Conservation (phyloP, 2,888 invertebrate genomes). For the Alloplasta piceator region DNA sequence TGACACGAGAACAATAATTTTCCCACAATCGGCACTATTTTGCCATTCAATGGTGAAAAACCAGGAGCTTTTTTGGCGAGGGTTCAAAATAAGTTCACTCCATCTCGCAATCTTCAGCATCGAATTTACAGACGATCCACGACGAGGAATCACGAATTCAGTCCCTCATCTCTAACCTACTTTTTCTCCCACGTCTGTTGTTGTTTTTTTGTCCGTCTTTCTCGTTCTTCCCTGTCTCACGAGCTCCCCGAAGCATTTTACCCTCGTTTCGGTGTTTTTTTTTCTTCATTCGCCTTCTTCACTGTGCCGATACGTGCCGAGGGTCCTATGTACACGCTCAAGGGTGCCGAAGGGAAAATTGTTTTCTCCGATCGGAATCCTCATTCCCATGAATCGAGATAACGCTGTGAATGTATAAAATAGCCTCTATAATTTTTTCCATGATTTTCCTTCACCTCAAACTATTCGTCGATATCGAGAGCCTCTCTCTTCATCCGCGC, state of each 20-base stretch:
- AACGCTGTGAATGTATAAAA: too few species aligned
- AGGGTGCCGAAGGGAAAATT: conserved; percentile 42
- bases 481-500: too few species aligned
- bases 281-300: conserved; percentile 18
- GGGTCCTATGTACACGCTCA: neutral
- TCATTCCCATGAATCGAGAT: conserved; percentile 3
- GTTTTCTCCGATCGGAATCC: conserved; percentile 33
- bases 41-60: neutral
- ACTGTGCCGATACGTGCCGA: conserved; percentile 15
- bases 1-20: too few species aligned
- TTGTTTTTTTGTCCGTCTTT: conserved; percentile 5
- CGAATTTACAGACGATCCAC: conserved; percentile 62
- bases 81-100: conserved; percentile 28
- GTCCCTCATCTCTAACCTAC: conserved; percentile 27
- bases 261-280: conserved; percentile 40
- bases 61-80: conserved; percentile 31
- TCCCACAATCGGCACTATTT: too few species aligned
- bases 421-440: too few species aligned
- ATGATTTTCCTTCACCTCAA: too few species aligned
- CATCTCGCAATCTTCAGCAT: conserved; percentile 60
- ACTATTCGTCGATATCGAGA: too few species aligned
- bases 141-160: conserved; percentile 53
- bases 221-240: conserved; percentile 5
- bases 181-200: neutral
- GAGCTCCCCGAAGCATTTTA: conserved; percentile 14